These are phyloP conservation scores for Stenurella melanura DNA, from an alignment of 2,888 invertebrate species.

Conservation along the genomic window DNA sequence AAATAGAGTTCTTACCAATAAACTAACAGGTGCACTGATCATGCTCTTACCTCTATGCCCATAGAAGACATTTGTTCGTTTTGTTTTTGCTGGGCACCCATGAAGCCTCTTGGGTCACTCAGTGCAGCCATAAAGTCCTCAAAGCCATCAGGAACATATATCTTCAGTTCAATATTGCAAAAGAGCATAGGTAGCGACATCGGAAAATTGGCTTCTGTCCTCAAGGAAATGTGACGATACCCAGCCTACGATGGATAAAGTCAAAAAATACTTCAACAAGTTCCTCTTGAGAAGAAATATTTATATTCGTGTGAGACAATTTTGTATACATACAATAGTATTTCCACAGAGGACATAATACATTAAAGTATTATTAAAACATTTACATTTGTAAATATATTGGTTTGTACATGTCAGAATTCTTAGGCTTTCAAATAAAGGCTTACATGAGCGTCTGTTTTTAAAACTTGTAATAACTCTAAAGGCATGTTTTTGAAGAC, in stretches of 20 bases:
- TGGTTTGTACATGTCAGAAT: too few species aligned
- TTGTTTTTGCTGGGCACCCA: slow-evolving; percentile 90
- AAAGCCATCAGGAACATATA: slow-evolving; percentile 99
- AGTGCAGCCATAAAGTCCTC: slow-evolving; percentile 99
- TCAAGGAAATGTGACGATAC: slow-evolving; percentile 96
- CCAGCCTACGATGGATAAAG: slow-evolving; percentile 84
- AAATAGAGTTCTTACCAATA: slow-evolving; percentile 12
- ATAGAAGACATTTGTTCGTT: slow-evolving; percentile 95
- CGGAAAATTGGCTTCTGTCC: slow-evolving; percentile 99
- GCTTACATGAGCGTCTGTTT: too few species aligned
- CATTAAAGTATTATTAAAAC: too few species aligned
- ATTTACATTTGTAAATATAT: too few species aligned
- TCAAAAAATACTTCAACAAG: neutral
- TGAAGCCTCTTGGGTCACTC: slow-evolving; percentile 94
- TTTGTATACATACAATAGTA: too few species aligned
- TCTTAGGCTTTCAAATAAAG: too few species aligned
- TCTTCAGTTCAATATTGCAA: slow-evolving; percentile 98
- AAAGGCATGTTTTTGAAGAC: too few species aligned
- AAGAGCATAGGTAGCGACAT: slow-evolving; percentile 99
- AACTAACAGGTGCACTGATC: slow-evolving; percentile 13
- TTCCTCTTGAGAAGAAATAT: neutral
- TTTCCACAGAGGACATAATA: too few species aligned
- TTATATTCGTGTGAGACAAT: too few species aligned
- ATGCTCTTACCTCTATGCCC: slow-evolving; percentile 87
- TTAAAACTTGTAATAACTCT: too few species aligned